phyloP scores from a whole-genome alignment of 2,113 vertebrate species.

The Microcebus murinus region DNA sequence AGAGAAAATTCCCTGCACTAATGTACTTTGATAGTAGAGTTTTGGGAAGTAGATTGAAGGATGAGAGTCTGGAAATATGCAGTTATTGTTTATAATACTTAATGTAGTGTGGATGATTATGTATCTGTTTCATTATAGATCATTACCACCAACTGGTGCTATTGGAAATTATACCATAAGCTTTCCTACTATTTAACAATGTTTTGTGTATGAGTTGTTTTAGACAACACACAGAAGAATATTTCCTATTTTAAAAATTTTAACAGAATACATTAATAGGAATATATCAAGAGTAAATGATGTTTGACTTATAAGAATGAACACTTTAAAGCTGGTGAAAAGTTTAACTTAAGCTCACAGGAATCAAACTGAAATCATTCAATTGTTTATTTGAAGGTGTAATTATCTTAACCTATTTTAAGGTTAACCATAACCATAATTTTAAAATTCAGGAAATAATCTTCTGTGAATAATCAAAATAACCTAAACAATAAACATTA shows the following conservation, averaged over 20 bases:
- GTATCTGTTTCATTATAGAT: neutral
- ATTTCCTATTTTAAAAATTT: neutral
- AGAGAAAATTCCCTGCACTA: neutral
- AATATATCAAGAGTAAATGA: constrained; percentile 1
- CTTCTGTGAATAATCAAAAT: neutral
- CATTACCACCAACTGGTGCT: neutral
- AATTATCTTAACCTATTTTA: neutral
- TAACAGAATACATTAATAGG: neutral
- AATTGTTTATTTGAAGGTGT: neutral
- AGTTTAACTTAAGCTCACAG: neutral
- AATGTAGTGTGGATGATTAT: neutral
- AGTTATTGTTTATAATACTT: neutral
- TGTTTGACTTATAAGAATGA: neutral
- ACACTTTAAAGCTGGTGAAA: neutral
- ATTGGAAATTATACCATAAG: neutral
- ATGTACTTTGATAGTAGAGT: neutral
- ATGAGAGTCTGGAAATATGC: neutral
- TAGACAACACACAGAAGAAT: neutral
- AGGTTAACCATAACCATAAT: neutral
- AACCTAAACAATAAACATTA: neutral
- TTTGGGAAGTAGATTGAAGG: neutral
- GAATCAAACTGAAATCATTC: neutral
- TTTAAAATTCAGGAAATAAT: constrained; percentile 4
- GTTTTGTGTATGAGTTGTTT: neutral
- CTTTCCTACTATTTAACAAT: neutral